Evolutionary conservation across 2,113 vertebrate species (phyloP), one percentile per base, ranked within the genome.

Genomic region (Eptatretus burgeri): DNA sequence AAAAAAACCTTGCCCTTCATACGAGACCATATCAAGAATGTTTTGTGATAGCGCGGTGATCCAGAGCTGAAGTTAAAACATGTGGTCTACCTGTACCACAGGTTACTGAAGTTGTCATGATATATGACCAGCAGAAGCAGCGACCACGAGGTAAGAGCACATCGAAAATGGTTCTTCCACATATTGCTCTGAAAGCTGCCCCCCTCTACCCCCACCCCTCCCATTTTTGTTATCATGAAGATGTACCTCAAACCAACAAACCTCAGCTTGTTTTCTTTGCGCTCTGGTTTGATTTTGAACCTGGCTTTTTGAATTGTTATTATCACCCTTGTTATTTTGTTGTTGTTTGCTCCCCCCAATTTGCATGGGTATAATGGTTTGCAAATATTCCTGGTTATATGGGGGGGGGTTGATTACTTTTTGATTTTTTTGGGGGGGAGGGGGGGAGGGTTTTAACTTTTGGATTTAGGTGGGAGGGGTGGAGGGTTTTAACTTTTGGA

Each of bases 101-200:
- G 91, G 91, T 98, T 76, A 96, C 88, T 70, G 91, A 98, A 78
- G 91, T 98, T 75, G 91, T 98, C 76, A 96, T 98, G 91, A 98
- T 98, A 81, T 98, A 98, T 79, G 91, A 96, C 65, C 86, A 86
- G 63, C 89, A 95, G 78, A 98, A 98, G 77, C 91, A 98, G 82
- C 86, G 91, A 83, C 91, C 91, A 76, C 85, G 91, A 96, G 91
- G 91, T 98, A 98, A 98, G 77, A 84, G 81, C 81, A 76, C 69
- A n/a, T n/a, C n/a, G n/a, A n/a, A n/a, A 75, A 77, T 77, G 81
- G 78, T 78, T 76, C 76, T 74, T 71, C 71, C 73, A 41, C 75
- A 75, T 76, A 72, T 73, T 74, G 74, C 69, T 70, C 74, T 62
- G 72, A 74, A 73, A 76, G 75, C 73, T 80, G 70, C 76, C 80